Base-by-base conservation (phyloP, 2,113 vertebrate genomes). In the Gambusia affinis region DNA sequence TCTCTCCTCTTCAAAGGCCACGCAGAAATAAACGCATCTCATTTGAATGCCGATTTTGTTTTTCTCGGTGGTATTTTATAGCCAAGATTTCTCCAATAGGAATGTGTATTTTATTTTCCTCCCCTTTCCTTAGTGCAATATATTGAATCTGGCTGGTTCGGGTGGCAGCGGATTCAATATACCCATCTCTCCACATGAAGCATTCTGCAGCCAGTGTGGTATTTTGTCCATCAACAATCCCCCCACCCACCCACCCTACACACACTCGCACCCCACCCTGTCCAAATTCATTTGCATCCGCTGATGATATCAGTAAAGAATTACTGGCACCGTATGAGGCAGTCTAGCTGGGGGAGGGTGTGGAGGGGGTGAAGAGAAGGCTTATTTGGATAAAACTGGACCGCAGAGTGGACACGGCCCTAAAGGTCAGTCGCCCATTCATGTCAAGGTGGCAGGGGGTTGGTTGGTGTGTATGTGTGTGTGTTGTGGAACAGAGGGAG, bases 1-100 rank as follows among this genome's bases (percentile, higher is more conserved):
- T 92, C 89, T 92, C 92, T 88, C 92, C 93, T 93, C 92, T 92
- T 93, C 92, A 95, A 95, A 96, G 93, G 91, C 92, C 89, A 91
- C 70, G 85, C 88, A 87, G 90, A 93, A 92, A 94, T 94, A 91
- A 93, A 81, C 78, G 80, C 87, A 91, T 91, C 93, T 92, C 83
- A 89, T 92, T 90, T 76, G 89, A 95, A 94, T 89, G 83, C 76
- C 87, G 93, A 88, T 88, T 93, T 93, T 65, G 35, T 60, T 93
- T 93, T 65, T 39, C 90, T 57, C 6, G 76, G 78, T 87, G 84
- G 74, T 75, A 85, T 86, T 80, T 86, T 87, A 82, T 81, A 79
- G 82, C 79, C 85, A 82, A 85, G 82, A 91, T 88, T 88, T 87
- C 85, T 91, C 85, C 84, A 91, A 90, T 88, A 70, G 87, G 82